phyloP scores from a whole-genome alignment of 2,888 invertebrate genomes.

The Oxycera nigricornis region DNA sequence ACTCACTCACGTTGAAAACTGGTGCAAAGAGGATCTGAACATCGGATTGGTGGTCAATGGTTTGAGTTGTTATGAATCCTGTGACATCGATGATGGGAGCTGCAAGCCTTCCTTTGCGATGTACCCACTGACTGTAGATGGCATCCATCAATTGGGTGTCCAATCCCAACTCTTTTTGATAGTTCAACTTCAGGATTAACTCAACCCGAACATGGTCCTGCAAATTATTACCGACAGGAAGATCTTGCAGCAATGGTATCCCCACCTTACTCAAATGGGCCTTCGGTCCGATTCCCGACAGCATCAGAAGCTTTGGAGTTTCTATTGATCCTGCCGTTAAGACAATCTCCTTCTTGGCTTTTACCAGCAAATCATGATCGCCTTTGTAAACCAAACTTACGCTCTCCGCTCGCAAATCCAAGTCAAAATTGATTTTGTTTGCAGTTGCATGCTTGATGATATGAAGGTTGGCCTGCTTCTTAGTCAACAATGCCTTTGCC shows the following conservation, averaged over 20 bases:
- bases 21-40: not conserved
- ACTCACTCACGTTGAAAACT: not conserved
- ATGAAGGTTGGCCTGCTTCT: constrained; percentile 61
- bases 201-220: not conserved
- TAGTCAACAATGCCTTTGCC: constrained; percentile 66
- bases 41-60: not conserved
- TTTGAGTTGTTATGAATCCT: not conserved
- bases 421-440: constrained; percentile 63
- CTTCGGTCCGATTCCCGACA: constrained; percentile 80
- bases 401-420: constrained; percentile 60
- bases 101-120: no score
- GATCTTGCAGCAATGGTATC: constrained; percentile 60
- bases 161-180: not conserved
- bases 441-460: constrained; percentile 65
- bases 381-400: constrained; percentile 53
- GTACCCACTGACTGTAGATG: no score
- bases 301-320: constrained; percentile 83
- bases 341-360: constrained; percentile 9
- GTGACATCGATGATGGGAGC: not conserved
- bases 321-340: constrained; percentile 52
- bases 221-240: constrained; percentile 14
- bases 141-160: no score
- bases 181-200: not conserved
- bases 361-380: not conserved
- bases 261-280: constrained; percentile 72